Evolutionary conservation across 2,888 invertebrate genomes (phyloP), one percentile per base, ranked within the genome.

Genomic region (Heliconius charithonia): DNA sequence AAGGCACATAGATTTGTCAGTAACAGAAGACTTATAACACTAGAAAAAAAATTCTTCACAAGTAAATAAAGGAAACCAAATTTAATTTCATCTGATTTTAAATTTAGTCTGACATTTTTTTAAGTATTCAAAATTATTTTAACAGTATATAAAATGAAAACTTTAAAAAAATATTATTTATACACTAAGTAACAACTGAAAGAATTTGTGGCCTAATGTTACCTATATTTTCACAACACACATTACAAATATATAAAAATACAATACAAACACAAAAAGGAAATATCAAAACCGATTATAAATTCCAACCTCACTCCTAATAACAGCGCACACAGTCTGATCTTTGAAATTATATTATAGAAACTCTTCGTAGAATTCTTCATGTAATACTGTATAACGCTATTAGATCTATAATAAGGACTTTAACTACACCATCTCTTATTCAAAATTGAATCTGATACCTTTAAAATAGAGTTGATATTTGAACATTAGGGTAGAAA

Each of bases 251-350:
- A n/a, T n/a, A n/a, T n/a, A n/a, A 76, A 66, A 80, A 59, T 65
- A 79, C 66, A 80, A 78, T 72, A 25, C 62, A 66, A 66, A 67
- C 73, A 69, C n/a, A 12, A 72, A 63, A 72, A 72, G 72, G 72
- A 72, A 72, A 72, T 59, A 59, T n/a, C 72, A 32, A 72, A 72
- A 72, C 22, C 72, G 72, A 72, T 72, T 72, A 77, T 67, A 79
- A 74, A 79, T 79, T 75, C 78, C 63, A 63, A 79, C 56, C 75
- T 63, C 73, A 45, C 73, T 81, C 75, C 72, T 76, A 82, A 81
- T 82, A 83, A 83, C 74, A 79, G 76, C 80, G 73, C 76, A 80
- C 79, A 80, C 77, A 62, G 80, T 82, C 81, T 79, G 82, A 82
- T 81, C 79, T 80, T 79, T 73, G 78, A 82, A 81, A 78, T 82